Percentiles rank a stretch among this genome's conserved stretches.
Conservation (phyloP, 2,888 invertebrate species). For the Caenorhabditis zanzibari region DNA sequence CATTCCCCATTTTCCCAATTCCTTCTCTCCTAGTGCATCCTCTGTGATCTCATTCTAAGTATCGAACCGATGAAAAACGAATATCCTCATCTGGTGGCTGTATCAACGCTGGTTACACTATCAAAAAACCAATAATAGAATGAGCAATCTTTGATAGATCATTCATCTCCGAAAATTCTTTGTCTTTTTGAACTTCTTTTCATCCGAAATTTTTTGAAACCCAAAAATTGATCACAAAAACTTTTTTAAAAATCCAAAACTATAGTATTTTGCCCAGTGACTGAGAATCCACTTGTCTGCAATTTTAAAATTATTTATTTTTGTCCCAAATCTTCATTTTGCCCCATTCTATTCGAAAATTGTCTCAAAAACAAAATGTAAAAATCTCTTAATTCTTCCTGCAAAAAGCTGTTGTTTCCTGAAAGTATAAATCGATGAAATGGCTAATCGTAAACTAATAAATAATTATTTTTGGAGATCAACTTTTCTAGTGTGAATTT, state of each 20-base stretch:
- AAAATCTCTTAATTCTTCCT: neutral
- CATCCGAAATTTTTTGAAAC: neutral
- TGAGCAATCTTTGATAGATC: constrained; percentile 11
- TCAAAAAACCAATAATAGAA: constrained; percentile 17
- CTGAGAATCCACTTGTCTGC: neutral
- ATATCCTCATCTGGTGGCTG: constrained; percentile 43
- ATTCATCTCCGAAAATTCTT: neutral
- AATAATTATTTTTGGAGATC: no score
- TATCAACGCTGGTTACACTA: constrained; percentile 37
- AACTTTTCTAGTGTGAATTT: no score
- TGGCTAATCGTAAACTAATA: no score
- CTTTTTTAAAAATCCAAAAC: neutral
- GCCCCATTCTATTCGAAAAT: neutral
- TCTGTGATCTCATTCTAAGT: constrained; percentile 60
- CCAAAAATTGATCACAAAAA: no score
- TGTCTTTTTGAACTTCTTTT: neutral
- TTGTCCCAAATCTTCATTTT: neutral
- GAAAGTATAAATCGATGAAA: no score
- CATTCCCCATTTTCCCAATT: neutral
- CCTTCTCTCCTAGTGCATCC: constrained; percentile 28
- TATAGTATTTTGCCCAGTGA: neutral
- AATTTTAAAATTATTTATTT: neutral
- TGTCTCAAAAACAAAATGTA: neutral
- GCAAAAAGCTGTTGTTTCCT: no score
- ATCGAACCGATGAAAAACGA: constrained; percentile 52